These are phyloP conservation scores for Drosophila affinis DNA, from an alignment of 2,888 invertebrate species.

Conservation along the genomic window DNA sequence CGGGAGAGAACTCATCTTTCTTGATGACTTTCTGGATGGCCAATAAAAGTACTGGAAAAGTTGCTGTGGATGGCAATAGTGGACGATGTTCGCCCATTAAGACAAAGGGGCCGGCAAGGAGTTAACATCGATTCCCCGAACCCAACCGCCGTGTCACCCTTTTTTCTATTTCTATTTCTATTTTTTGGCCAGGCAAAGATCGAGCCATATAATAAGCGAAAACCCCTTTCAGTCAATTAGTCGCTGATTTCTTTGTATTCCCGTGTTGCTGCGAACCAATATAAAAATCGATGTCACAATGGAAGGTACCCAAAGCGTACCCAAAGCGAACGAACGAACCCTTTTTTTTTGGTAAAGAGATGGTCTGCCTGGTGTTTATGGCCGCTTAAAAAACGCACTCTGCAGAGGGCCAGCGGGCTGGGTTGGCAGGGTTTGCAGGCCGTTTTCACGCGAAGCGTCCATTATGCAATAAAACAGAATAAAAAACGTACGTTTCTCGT, in stretches of 20 bases:
- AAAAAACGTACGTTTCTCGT: slow-evolving; percentile 16
- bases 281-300: slow-evolving; percentile 54
- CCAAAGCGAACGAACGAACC: slow-evolving; percentile 20
- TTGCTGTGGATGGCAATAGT: background rate
- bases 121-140: slow-evolving; percentile 36
- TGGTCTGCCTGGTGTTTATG: slow-evolving; percentile 7
- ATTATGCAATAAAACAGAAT: slow-evolving; percentile 76
- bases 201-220: slow-evolving; percentile 25
- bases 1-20: too few species aligned
- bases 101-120: slow-evolving; percentile 45
- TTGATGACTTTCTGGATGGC: too few species aligned
- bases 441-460: slow-evolving; percentile 61
- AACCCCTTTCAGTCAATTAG: slow-evolving; percentile 79
- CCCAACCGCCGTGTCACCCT: slow-evolving; percentile 17
- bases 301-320: slow-evolving; percentile 18
- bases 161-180: slow-evolving; percentile 20
- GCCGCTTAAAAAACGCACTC: slow-evolving; percentile 31
- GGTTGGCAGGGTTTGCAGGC: background rate
- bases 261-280: slow-evolving; percentile 28
- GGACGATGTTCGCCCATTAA: slow-evolving; percentile 28
- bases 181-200: too few species aligned
- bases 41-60: slow-evolving; percentile 4
- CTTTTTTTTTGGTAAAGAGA: slow-evolving; percentile 11
- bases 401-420: too few species aligned
- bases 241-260: slow-evolving; percentile 70